Base-by-base conservation (phyloP, 2,113 vertebrate genomes). In the Chlorocebus sabaeus region DNA sequence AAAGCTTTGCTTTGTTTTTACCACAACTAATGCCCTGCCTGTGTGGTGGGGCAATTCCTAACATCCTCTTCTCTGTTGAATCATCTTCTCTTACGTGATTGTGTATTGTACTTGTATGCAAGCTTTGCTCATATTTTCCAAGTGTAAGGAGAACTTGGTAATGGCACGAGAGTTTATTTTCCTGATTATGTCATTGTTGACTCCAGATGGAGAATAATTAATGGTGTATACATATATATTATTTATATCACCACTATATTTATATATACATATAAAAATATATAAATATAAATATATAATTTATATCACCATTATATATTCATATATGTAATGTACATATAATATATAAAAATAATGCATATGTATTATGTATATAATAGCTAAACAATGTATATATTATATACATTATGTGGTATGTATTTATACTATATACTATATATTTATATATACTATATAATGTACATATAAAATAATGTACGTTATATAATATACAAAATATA, bases 91-190 rank as follows among this genome's bases (percentile, higher is more conserved):
- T 12, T 17, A 14, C 2, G 17, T 3, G 4, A 25, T 59, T 67
- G 40, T 0, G 1, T 35, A 35, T 73, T 50, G 1, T n/a, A 40
- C 14, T 16, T 85, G 30, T 72, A 23, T 48, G 81, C 52, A 96
- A 83, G 6, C 2, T 90, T 81, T 78, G 18, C 18, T 68, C 6
- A 12, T 30, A 61, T n/a, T 8, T 57, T 93, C 50, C 48, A 75
- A 84, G 68, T 7, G 38, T 84, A 20, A 55, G 12, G 11, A 59
- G 61, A 70, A 73, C 43, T 79, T 90, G 57, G 50, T 90, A 96
- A 96, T 72, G 40, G 7, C 45, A 45, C 40, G 1, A 35, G 8
- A 11, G 81, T 32, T 96, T 27, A 32, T 98, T 97, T 96, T 68
- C 13, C 78, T 35, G 14, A 78, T 64, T 43, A 57, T 10, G 17